Base-by-base conservation (phyloP, 92 coral and sea anemone genomes). In the Palythoa grandis region DNA sequence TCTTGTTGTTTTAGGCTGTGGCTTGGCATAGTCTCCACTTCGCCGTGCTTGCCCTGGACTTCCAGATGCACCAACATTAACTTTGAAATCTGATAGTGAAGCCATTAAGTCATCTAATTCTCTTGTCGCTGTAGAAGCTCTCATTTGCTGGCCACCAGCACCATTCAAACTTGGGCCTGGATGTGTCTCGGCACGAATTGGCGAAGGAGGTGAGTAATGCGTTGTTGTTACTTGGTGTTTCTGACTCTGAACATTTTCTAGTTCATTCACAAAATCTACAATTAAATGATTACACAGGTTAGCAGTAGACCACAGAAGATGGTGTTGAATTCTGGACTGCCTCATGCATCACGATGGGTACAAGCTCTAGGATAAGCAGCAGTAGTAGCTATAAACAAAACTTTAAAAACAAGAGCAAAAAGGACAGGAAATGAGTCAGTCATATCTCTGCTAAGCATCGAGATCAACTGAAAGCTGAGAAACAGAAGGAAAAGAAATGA, bases 91-190 rank as follows among this genome's bases (percentile, higher is more conserved):
- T 25, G 99, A 96, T 88, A 96, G 84, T 13, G 99, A 96, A 35
- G 99, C 99, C 99, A 96, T 96, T 61, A 96, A 83, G 85, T 96
- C 99, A 76, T 96, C 99, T 40, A 96, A 88, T 77, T 96, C 99
- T 69, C 95, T 95, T 17, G 99, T 96, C 1, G 99, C 99, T 57
- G 95, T 95, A n/a, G 99, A 96, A 15, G 99, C 99, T 71, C 96
- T 95, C 15, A 93, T 92, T 66, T 92, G 92, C 57, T 87, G 93
- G 48, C 88, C 85, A 65, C 84, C 84, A 11, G 39, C 66, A 12
- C 86, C 94, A 82, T 88, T 91, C 52, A 85, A 25, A 61, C 88
- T 90, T 71, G 89, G 90, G 7, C 88, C 67, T 17, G 66, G 83
- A 76, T 90, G 91, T 29, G 91, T 77, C 73, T 90, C 95, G 22